Evolutionary conservation across 2,113 vertebrate genomes (phyloP), one percentile per base, ranked within the genome.

Genomic region (Baryphthengus martii): DNA sequence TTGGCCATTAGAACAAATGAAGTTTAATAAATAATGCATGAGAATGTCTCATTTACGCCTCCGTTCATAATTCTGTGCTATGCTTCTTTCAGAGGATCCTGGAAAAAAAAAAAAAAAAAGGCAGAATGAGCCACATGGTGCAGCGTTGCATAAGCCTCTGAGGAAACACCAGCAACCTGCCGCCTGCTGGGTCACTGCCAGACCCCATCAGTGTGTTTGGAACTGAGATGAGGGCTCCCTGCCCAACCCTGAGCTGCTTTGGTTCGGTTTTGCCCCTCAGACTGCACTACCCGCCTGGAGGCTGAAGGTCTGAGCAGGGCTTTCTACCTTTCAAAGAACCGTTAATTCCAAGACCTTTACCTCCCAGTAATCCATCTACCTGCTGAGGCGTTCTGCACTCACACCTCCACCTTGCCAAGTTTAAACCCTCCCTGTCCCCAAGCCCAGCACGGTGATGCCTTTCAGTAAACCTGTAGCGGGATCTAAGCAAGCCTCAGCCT

Each of bases 61-160:
- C 92, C 96, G 96, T 82, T 99, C 98, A 0, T 99, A 99, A 85
- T 94, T 98, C 96, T 98, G 98, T 98, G 98, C 93, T 88, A 97
- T 97, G 96, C 95, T 99, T 97, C 99, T 98, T 95, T 99, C 99
- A 17, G 98, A 99, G 55, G 98, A 98, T 62, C 98, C 99, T 99
- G 98, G 50, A 93, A 97, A 91, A 63, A 78, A 53, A 40, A 13
- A 62, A 23, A 7, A 59, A 25, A 47, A 39, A 29, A 96, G 72
- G 19, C 26, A 81, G 79, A 70, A 50, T 92, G 85, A 96, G 77
- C 39, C 35, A 42, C 12, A 0, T 11, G 11, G 28, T 18, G 47
- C 77, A 85, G 50, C 17, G 23, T 75, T 31, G 39, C 5, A 0
- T 28, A 37, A 75, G 53, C 11, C 52, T 23, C 18, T 5, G 50